Evolutionary conservation across 2,797 vertebrate genomes (phyloP).

Genomic region (Betta splendens): DNA sequence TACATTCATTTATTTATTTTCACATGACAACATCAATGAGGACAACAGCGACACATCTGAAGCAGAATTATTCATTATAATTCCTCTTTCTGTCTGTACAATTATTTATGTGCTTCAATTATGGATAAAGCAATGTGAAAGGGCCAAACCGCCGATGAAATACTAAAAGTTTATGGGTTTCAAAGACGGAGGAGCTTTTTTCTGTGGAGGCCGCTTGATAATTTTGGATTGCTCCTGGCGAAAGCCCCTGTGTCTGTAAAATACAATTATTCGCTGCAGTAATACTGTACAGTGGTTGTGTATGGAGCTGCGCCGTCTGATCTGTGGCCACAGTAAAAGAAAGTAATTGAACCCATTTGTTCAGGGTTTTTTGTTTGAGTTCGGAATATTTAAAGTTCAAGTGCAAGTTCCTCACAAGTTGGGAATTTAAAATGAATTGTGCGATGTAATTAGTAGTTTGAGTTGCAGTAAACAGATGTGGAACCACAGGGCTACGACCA

Average conservation of each 20-base stretch:
- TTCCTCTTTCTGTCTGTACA: conserved; percentile 65
- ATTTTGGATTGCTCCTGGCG: conserved; percentile 46
- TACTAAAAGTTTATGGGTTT: conserved; percentile 47
- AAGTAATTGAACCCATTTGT: conserved; percentile 32
- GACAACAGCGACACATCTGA: conserved; percentile 62
- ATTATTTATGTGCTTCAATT: conserved; percentile 74
- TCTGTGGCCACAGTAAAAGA: conserved; percentile 6
- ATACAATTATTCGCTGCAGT: conserved; percentile 32
- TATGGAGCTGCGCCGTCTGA: conserved; percentile 15
- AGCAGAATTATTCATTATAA: conserved; percentile 71
- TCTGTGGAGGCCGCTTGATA: conserved; percentile 29
- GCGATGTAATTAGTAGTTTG: conserved; percentile 16
- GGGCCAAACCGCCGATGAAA: conserved; percentile 47
- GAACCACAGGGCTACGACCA: too few relatives aligned
- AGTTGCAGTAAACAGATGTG: conserved; percentile 10
- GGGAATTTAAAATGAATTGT: conserved; percentile 20
- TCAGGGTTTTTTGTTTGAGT: conserved; percentile 18
- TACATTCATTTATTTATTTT: conserved; percentile 68
- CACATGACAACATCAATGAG: conserved; percentile 66
- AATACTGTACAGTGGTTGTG: conserved; percentile 25
- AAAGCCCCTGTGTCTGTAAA: conserved; percentile 29
- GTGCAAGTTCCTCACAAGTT: conserved; percentile 16
- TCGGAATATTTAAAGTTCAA: conserved; percentile 18
- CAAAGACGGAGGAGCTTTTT: conserved; percentile 30
- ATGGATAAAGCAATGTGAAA: conserved; percentile 60